Evolutionary conservation across 1,140 invertebrate genomes (phyloP).

Genomic region (Drosophila carrolli): DNA sequence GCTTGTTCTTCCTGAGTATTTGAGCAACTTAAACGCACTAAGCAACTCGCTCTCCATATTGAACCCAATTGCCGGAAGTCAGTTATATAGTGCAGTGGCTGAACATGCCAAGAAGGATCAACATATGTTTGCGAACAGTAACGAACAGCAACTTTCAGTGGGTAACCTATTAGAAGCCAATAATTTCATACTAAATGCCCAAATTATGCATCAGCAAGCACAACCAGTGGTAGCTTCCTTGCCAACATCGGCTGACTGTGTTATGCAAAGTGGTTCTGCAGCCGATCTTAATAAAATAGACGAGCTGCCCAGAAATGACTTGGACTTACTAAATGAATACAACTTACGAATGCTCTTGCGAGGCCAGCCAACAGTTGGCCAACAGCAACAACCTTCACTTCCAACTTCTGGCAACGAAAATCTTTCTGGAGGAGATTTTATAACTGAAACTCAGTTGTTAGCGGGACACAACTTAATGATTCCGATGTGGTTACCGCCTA

Average conservation of each 20-base stretch:
- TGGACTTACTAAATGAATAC: constrained; percentile 73
- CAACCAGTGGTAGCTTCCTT: constrained; percentile 30
- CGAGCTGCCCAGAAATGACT: constrained; percentile 42
- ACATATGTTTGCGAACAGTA: constrained; percentile 68
- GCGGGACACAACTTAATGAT: constrained; percentile 83
- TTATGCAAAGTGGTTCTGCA: constrained; percentile 63
- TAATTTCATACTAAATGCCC: constrained; percentile 71
- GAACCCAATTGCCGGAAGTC: constrained; percentile 67
- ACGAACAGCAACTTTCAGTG: constrained; percentile 34
- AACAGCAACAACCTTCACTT: constrained; percentile 30
- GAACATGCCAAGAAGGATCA: constrained; percentile 70
- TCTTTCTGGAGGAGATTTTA: constrained; percentile 35
- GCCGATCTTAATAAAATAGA: constrained; percentile 31
- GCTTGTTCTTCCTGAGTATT: constrained; percentile 85
- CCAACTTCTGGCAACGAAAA: constrained; percentile 17
- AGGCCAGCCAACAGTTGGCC: constrained; percentile 22
- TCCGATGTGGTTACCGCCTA: constrained; percentile 79
- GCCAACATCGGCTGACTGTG: constrained; percentile 52
- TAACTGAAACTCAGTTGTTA: constrained; percentile 55
- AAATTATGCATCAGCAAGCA: constrained; percentile 83
- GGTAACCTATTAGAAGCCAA: constrained; percentile 76
- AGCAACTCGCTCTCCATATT: constrained; percentile 61
- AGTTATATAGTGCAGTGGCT: constrained; percentile 62
- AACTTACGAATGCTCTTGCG: constrained; percentile 75
- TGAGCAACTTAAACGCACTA: constrained; percentile 73